Evolutionary conservation across 1,140 invertebrate species (phyloP).

Genomic region (Trachymyrmex cornetzi): DNA sequence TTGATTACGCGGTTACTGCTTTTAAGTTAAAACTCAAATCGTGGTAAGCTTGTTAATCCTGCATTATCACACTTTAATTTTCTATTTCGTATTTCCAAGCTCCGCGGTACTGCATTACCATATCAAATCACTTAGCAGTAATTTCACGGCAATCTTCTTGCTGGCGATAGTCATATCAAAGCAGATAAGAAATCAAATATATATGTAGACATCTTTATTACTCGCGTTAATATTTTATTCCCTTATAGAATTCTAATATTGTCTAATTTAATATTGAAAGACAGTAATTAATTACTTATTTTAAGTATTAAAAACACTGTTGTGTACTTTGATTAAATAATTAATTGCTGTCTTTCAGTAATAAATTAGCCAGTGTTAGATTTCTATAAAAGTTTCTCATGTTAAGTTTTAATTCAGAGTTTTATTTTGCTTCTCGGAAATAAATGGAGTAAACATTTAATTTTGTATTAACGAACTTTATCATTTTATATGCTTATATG

Average conservation of each 20-base stretch:
- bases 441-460: background rate
- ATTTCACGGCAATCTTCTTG: slow-evolving; percentile 37
- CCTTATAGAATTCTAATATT: background rate
- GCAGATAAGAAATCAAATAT: slow-evolving; percentile 43
- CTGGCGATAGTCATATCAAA: slow-evolving; percentile 46
- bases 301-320: too few species aligned
- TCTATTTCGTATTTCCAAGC: background rate
- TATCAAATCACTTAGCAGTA: slow-evolving; percentile 49
- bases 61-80: slow-evolving; percentile 6
- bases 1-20: background rate
- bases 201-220: slow-evolving; percentile 27
- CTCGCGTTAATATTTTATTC: background rate
- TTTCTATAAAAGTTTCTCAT: too few species aligned
- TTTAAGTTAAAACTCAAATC: slow-evolving; percentile 9
- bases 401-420: background rate
- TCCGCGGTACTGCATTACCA: background rate
- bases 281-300: too few species aligned
- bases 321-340: too few species aligned
- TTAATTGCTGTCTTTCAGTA: too few species aligned
- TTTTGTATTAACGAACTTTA: background rate
- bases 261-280: too few species aligned
- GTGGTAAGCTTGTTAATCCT: slow-evolving; percentile 9
- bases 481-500: background rate
- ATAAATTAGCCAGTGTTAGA: too few species aligned
- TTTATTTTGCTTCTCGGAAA: background rate